Conservation (phyloP, 2,888 invertebrate species). For the Cecidostiba fungosa region DNA sequence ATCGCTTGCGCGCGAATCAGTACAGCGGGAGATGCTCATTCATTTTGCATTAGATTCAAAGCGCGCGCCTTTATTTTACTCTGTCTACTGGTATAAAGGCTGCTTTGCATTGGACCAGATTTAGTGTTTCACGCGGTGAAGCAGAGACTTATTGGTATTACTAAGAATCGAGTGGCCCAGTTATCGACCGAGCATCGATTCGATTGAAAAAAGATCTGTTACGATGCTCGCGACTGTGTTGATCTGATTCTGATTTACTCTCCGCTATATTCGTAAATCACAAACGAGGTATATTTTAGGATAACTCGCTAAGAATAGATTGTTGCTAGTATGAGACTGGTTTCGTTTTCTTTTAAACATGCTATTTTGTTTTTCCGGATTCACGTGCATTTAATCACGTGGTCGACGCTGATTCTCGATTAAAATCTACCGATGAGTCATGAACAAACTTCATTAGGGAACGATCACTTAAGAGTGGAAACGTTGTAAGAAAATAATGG, state of each 20-base stretch:
- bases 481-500: background rate
- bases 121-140: background rate
- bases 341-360: background rate
- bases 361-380: background rate
- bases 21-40: slow-evolving; percentile 40
- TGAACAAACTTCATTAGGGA: background rate
- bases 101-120: background rate
- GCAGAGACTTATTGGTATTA: background rate
- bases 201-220: background rate
- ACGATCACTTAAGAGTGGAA: background rate
- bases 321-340: background rate
- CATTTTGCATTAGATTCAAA: slow-evolving; percentile 56
- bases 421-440: background rate
- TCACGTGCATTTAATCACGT: background rate
- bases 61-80: slow-evolving; percentile 31
- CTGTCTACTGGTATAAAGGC: background rate
- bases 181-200: slow-evolving; percentile 24
- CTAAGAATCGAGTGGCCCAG: slow-evolving; percentile 49
- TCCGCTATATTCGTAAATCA: background rate
- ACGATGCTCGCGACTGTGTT: background rate
- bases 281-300: background rate
- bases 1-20: background rate
- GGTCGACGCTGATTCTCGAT: background rate
- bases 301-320: background rate
- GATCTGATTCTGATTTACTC: background rate